Evolutionary conservation across 2,113 vertebrate species (phyloP).

Genomic region (Oxyura jamaicensis): DNA sequence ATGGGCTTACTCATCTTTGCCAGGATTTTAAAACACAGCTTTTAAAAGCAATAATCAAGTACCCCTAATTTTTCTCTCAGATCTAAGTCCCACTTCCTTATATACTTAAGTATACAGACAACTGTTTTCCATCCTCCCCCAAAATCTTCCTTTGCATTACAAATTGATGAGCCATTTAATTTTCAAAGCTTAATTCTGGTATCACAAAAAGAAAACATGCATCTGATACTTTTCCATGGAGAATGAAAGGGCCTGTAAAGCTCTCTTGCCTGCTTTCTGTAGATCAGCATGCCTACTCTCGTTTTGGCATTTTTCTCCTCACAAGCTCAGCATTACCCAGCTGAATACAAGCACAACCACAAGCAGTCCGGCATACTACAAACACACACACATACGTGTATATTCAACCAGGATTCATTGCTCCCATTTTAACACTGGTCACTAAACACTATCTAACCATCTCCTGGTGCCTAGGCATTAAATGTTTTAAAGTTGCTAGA

Average conservation of each 20-base stretch:
- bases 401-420: not conserved
- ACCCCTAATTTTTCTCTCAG: not conserved
- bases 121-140: not conserved
- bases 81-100: not conserved
- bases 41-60: not conserved
- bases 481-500: not conserved
- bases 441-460: not conserved
- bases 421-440: not conserved
- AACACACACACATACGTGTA: accelerated
- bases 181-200: not conserved
- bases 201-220: not conserved
- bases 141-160: not conserved
- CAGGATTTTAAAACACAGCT: not conserved
- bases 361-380: not conserved
- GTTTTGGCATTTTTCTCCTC: not conserved
- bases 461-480: not conserved
- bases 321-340: not conserved
- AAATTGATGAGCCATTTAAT: not conserved
- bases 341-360: not conserved
- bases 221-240: not conserved
- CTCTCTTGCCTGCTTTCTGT: not conserved
- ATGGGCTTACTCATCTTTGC: not conserved
- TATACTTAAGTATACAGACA: not conserved
- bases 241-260: not conserved
- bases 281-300: not conserved